These are phyloP conservation scores for Orussus abietinus DNA, from an alignment of 1,140 invertebrate genomes.

Conservation along the genomic window DNA sequence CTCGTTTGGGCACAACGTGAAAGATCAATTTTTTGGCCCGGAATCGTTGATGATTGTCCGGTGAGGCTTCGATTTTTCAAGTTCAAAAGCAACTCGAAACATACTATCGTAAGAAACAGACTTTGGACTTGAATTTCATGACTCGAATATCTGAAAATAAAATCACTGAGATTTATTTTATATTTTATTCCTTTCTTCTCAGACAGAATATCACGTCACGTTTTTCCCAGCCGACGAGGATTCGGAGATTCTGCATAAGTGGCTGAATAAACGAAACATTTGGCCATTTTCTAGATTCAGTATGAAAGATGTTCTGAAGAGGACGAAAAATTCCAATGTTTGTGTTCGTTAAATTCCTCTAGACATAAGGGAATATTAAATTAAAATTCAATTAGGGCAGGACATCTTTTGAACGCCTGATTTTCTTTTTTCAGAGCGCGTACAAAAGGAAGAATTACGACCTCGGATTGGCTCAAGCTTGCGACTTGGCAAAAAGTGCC, in stretches of 20 bases:
- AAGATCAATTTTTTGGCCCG: slow-evolving; percentile 71
- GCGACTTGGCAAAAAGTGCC: slow-evolving; percentile 43
- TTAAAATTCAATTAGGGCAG: too few relatives aligned
- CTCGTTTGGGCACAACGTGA: slow-evolving; percentile 61
- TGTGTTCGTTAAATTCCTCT: neutral
- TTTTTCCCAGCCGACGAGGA: slow-evolving; percentile 60
- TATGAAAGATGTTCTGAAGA: slow-evolving; percentile 25
- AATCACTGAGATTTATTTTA: slow-evolving; percentile 9
- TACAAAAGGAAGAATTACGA: slow-evolving; percentile 10
- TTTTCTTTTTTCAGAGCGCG: slow-evolving; percentile 10
- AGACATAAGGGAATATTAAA: too few relatives aligned
- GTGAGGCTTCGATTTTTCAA: slow-evolving; percentile 61
- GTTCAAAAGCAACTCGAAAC: slow-evolving; percentile 50
- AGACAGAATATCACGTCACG: slow-evolving; percentile 62
- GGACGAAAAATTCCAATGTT: slow-evolving; percentile 13
- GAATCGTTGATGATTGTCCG: slow-evolving; percentile 68
- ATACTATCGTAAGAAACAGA: slow-evolving; percentile 56
- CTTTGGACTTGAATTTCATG: too few relatives aligned
- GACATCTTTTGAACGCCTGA: too few relatives aligned
- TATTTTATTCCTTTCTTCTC: slow-evolving; percentile 27
- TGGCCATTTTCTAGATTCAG: slow-evolving; percentile 42
- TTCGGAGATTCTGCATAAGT: slow-evolving; percentile 52
- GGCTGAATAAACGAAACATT: slow-evolving; percentile 50
- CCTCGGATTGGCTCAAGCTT: slow-evolving; percentile 36
- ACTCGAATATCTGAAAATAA: too few relatives aligned